Base-by-base conservation (phyloP, 1,140 invertebrate species). In the Campoletis sonorensis region DNA sequence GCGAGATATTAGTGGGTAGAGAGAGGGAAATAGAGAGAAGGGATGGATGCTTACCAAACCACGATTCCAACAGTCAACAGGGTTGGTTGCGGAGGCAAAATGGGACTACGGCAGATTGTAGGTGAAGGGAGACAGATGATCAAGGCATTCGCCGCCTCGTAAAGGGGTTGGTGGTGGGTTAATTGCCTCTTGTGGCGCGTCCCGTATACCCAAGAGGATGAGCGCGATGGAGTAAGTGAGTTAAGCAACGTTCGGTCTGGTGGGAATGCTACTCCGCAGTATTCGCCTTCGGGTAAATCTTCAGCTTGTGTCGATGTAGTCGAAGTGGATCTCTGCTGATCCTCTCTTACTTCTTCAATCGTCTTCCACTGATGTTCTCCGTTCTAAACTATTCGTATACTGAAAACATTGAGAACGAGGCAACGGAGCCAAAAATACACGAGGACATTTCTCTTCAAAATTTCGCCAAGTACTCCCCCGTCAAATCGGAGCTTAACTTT, bases 181-280 rank as follows among this genome's bases (percentile, higher is more conserved):
- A 91, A 91, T 91, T 92, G 89, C 87, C 90, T 90, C 88, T 90
- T 88, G 89, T 87, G 88, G 87, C 85, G 81, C 88, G 87, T 90
- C 87, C 82, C 83, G 84, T 58, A 83, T 61, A 64, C 79, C 86
- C 88, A 85, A 87, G 73, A 61, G 73, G 30, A 33, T 51, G 76
- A 67, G 76, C 26, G 21, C 58, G 61, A 78, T 45, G 61, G 37
- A 49, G 76, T 33, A 70, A 33, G 67, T 33, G 26, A 70, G 67
- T 70, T 70, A 70, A 70, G 67, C 67, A 70, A 70, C 27, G n/a
- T n/a, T 26, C 11, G 58, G 37, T 45, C 16, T 78, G 58, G 51
- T 70, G 67, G 58, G 33, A 78, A 45, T 64, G 18, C 73, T 33
- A 77, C 30, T 77, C 30, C 49, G 23, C n/a, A 33, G 33, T 45